A percentile compares a stretch with the other conserved stretches of the same genome.
Evolutionary conservation across 2,113 vertebrate genomes (phyloP).

Genomic region (Pangasianodon hypophthalmus): DNA sequence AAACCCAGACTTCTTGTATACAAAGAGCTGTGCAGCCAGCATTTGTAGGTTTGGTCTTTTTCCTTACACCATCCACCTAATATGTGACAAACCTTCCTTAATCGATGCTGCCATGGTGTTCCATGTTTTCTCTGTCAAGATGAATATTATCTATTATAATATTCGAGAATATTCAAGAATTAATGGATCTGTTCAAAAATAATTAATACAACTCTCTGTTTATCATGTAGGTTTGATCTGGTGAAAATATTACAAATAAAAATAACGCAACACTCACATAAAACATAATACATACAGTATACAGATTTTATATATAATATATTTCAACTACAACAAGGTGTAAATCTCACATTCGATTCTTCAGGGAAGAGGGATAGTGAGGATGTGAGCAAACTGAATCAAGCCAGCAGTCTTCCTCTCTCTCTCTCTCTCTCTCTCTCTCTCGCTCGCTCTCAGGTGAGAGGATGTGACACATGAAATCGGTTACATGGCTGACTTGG

Average conservation of each 20-base stretch:
- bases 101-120: neutral
- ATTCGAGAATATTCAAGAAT: too few species aligned
- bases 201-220: neutral
- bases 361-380: neutral
- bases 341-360: neutral
- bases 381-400: constrained; percentile 29
- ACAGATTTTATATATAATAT: too few species aligned
- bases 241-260: neutral
- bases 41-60: neutral
- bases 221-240: neutral
- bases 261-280: neutral
- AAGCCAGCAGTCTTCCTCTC: neutral
- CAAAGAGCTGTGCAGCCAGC: neutral
- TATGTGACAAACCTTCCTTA: too few species aligned
- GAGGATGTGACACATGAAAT: constrained; percentile 57
- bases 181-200: neutral
- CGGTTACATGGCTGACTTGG: constrained; percentile 61
- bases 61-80: neutral
- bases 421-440: constrained; percentile 20
- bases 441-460: constrained; percentile 39
- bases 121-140: neutral
- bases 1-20: neutral
- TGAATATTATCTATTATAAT: too few species aligned
- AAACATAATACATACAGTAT: neutral
- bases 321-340: neutral